Base-by-base conservation (phyloP, 2,797 vertebrate species). In the Cuniculus paca region DNA sequence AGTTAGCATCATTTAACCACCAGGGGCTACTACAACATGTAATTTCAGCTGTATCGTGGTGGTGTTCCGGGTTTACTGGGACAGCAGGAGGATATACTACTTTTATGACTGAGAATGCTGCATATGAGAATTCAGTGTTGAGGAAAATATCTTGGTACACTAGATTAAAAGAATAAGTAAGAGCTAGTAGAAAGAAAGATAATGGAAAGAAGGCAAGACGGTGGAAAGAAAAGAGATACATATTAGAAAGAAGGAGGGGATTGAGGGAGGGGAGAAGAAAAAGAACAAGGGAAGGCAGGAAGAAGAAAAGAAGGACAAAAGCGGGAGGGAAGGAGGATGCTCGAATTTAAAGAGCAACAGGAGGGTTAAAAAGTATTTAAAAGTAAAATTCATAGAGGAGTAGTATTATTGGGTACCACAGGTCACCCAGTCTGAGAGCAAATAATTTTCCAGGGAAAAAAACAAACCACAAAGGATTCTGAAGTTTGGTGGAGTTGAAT, bases 121-220 rank as follows among this genome's bases (percentile, higher is more conserved):
- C 22, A 82, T 82, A 68, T 68, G 4, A 89, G 34, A 82, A 81
- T 74, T 95, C 5, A 86, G 13, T 81, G 88, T 77, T 93, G 39
- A 84, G 1, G 13, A 70, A 89, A 86, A 78, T 1, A n/a, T 63
- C 17, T 86, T 61, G 28, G 6, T 45, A 60, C 16, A 42, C 31
- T 58, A 3, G 45, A 60, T 84, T 48, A 90, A 61, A 20, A 79
- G 52, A 88, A 84, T 81, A 36, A 90, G n/a, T 28, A 87, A 80
- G 14, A 87, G 6, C 11, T 68, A 85, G 80, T 17, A 17, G 58
- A 89, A 70, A 87, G 10, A 24, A 63, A 58, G 26, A 19, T 28
- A 50, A 68, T 9, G 31, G 17, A 85, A 17, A 2, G 7, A 77
- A 8, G 26, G 6, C 14, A 11, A 17, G 5, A 13, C 26, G 4